Evolutionary conservation across 2,797 vertebrate genomes (phyloP), one percentile per base, ranked within the genome.

Genomic region (Manis crassicaudata): DNA sequence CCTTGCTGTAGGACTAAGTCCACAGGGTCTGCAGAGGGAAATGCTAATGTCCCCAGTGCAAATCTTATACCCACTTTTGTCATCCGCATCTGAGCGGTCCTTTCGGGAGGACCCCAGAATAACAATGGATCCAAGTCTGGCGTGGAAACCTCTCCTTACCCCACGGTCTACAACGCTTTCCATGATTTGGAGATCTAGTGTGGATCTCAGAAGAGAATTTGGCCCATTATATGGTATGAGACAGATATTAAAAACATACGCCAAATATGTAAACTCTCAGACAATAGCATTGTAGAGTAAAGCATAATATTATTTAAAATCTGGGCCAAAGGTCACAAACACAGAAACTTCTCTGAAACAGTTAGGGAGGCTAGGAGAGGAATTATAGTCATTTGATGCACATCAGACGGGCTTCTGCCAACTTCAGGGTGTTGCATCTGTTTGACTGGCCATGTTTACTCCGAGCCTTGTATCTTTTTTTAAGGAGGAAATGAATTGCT

Each of bases 221-320:
- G 88, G 76, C 92, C 81, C 77, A 50, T 94, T 76, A 63, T 65
- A 11, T 95, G 83, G 40, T 89, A 95, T 90, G 94, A 96, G 90
- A 56, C 50, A 23, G 93, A 90, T 96, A 94, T 88, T 96, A 95
- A 95, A 97, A 95, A 96, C 92, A 96, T 90, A 93, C 54, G 77
- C 85, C 82, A 94, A 97, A 95, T 62, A 83, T 77, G 73, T 85
- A 96, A 88, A 94, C 67, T 85, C 89, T 70, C 86, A 97, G 96
- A 97, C 72, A 94, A 86, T 85, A 96, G 92, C 95, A 95, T 88
- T 95, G 56, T 84, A 89, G 75, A 95, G 75, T 37, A 95, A 95
- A 96, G 89, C 87, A 86, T 92, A 92, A 85, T 80, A 90, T 94
- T 97, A 92, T 97, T 94, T 96, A 95, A 92, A 97, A 93, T 97